Conservation (phyloP, 2,888 invertebrate species). For the Zygogramma bicolorata region DNA sequence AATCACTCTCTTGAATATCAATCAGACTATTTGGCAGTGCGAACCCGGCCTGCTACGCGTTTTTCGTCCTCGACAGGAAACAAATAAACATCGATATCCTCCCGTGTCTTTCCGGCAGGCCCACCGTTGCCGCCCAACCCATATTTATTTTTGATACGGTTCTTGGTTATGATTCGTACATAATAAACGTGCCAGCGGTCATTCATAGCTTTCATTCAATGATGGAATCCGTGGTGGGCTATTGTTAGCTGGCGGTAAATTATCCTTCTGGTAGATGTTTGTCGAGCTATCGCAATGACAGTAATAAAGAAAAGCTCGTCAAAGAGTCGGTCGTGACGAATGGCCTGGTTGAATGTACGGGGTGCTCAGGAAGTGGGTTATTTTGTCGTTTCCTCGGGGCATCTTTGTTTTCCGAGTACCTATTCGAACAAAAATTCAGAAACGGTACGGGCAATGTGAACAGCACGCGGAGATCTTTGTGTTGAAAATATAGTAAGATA, state of each 20-base stretch:
- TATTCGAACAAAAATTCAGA: too few species aligned
- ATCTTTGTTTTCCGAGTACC: too few species aligned
- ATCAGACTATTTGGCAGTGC: slow-evolving; percentile 9
- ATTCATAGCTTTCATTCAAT: slow-evolving; percentile 10
- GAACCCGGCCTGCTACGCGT: slow-evolving; percentile 10
- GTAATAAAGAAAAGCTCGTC: not conserved
- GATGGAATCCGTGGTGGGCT: not conserved
- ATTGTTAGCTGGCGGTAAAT: slow-evolving; percentile 2
- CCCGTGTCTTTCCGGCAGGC: slow-evolving; percentile 46
- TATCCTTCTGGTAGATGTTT: not conserved
- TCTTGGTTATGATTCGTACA: slow-evolving; percentile 36
- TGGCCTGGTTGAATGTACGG: not conserved
- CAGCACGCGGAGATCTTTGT: too few species aligned
- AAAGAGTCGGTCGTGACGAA: not conserved
- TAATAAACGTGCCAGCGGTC: slow-evolving; percentile 17
- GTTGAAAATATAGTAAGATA: too few species aligned
- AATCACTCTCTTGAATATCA: too few species aligned
- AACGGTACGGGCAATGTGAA: too few species aligned
- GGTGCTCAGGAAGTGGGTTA: too few species aligned
- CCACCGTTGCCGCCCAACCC: slow-evolving; percentile 46
- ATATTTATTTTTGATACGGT: slow-evolving; percentile 44
- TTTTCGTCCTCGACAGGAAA: slow-evolving; percentile 46
- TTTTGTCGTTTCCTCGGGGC: too few species aligned
- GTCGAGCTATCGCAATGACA: not conserved
- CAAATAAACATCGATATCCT: slow-evolving; percentile 52